Conservation (phyloP, 2,797 vertebrate species). For the Coregonus ussuriensis region DNA sequence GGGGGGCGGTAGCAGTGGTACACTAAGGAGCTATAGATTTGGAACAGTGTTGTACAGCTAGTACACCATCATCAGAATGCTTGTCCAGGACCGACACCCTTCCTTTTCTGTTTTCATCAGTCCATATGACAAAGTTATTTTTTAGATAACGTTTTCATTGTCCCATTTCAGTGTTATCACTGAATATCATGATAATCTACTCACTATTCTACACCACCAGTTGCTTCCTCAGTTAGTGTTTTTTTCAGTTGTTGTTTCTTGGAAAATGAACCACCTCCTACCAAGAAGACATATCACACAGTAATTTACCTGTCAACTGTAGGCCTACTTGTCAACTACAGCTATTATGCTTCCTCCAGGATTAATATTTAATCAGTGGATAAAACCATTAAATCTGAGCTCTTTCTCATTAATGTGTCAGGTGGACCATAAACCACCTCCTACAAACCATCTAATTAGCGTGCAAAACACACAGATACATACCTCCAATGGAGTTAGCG, state of each 20-base stretch:
- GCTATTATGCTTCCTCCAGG: background rate
- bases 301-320: background rate
- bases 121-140: background rate
- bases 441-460: conserved; percentile 24
- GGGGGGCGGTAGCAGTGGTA: background rate
- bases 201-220: background rate
- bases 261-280: conserved; percentile 1
- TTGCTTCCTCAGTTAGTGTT: background rate
- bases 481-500: background rate
- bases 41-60: background rate
- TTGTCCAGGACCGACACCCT: background rate
- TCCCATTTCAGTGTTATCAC: background rate
- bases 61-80: background rate
- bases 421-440: conserved; percentile 27
- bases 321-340: background rate
- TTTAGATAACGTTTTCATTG: background rate
- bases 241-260: background rate
- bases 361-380: conserved; percentile 5
- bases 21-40: conserved; percentile 25
- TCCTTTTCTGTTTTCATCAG: background rate
- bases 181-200: background rate
- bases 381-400: conserved; percentile 16
- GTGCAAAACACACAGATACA: background rate
- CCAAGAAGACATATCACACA: background rate
- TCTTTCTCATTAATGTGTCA: conserved; percentile 22